Conservation (phyloP, 2,888 invertebrate species). For the Chymomyza amoena region DNA sequence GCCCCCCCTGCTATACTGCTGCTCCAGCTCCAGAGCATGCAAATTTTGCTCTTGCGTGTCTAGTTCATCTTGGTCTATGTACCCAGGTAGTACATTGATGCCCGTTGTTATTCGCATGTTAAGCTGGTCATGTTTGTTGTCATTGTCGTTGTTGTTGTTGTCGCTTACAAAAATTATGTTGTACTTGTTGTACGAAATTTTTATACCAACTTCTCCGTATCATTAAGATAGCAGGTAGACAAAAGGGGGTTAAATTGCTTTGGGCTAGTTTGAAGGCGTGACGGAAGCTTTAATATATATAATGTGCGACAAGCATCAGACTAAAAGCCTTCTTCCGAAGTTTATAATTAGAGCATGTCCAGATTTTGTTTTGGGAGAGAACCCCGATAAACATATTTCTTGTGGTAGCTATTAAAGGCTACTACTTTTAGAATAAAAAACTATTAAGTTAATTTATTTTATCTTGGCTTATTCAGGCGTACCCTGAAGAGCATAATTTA, state of each 20-base stretch:
- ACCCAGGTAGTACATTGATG: neutral
- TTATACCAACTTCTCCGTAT: conserved; percentile 11
- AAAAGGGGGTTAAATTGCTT: neutral
- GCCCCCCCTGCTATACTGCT: conserved; percentile 4
- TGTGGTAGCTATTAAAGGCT: too few relatives aligned
- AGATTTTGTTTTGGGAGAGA: too few relatives aligned
- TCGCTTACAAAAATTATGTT: conserved; percentile 22
- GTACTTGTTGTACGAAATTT: conserved; percentile 32
- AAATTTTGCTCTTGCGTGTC: conserved; percentile 61
- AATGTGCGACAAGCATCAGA: neutral
- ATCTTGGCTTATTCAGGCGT: too few relatives aligned
- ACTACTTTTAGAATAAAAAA: too few relatives aligned
- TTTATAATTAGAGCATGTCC: too few relatives aligned
- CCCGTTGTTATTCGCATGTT: conserved; percentile 15
- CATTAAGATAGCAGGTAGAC: neutral
- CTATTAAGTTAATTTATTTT: too few relatives aligned
- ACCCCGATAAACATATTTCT: too few relatives aligned
- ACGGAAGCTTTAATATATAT: neutral
- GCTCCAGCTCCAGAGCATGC: conserved; percentile 18
- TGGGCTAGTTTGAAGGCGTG: neutral
- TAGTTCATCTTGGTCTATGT: conserved; percentile 30
- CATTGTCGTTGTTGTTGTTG: conserved; percentile 24
- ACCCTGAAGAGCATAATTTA: too few relatives aligned
- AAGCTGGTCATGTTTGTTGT: conserved; percentile 6
- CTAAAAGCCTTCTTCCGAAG: too few relatives aligned